Base-by-base conservation (phyloP, 1,140 invertebrate genomes). In the Nasonia giraulti region DNA sequence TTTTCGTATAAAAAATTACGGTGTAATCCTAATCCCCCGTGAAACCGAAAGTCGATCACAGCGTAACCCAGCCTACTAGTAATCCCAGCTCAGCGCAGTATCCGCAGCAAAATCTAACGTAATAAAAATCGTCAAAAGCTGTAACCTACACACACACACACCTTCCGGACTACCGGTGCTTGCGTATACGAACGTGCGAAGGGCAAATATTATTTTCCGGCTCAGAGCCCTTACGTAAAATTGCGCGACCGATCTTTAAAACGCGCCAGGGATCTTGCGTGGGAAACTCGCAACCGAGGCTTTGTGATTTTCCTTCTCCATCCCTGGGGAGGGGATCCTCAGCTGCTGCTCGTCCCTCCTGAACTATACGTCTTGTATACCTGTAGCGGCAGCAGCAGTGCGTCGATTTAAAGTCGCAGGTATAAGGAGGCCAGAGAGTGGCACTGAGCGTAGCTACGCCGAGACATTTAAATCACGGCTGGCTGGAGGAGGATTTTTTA, bases 381-480 rank as follows among this genome's bases (percentile, higher is more conserved):
- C 31, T 40, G 23, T 27, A 33, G 11, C 73, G 11, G 23, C 5
- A 27, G 33, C 8, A 23, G 33, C 68, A 10, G 27, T 33, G 69
- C 23, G 73, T 40, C 37, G 73, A 75, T 75, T 75, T 75, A 75
- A 75, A 75, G 33, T 55, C 14, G 75, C 75, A 77, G 75, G 75
- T 77, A 77, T n/a, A n/a, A 77, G 40, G 75, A 17, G 40, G 40
- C 75, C 37, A 14, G 12, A 55, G 40, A 44, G 40, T 44, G 40
- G 40, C 40, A 44, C 40, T 11, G 50, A 20, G 17, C 50, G 14
- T 55, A 2, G 4, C 17, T 20, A 55, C 33, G 33, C 40, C 11
- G 14, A 40, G 40, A 55, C 75, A n/a, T 77, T 77, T 77, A 77
- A 77, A 77, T 77, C 75, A 11, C 12, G 75, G 12, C 27, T 44